These are phyloP conservation scores for Ormyrus thymus DNA, from an alignment of 2,888 invertebrate species.

Conservation along the genomic window DNA sequence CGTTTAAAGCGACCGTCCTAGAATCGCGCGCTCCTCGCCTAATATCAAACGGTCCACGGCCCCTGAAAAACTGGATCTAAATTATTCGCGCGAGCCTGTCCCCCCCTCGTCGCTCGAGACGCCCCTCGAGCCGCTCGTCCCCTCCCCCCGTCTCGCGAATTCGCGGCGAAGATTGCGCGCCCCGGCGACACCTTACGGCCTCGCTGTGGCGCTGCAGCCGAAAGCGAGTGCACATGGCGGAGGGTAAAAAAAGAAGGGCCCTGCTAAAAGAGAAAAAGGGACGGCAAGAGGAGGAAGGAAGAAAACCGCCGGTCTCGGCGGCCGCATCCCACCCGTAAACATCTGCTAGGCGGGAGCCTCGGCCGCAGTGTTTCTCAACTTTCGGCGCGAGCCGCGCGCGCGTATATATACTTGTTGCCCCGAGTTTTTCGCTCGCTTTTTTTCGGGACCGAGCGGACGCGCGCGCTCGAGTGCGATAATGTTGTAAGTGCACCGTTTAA, in stretches of 20 bases:
- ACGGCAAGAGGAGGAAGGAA: conserved; percentile 65
- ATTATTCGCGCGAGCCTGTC: no score
- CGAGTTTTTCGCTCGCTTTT: no score
- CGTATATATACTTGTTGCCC: background rate
- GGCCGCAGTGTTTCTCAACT: conserved; percentile 54
- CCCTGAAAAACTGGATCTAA: no score
- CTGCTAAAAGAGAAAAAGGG: conserved; percentile 59
- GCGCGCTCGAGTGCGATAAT: no score
- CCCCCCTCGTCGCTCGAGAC: no score
- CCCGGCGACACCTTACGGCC: conserved; percentile 49
- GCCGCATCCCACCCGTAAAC: conserved; percentile 63
- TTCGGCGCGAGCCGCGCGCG: background rate
- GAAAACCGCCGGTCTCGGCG: conserved; percentile 66
- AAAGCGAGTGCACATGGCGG: conserved; percentile 61
- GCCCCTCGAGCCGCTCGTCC: no score
- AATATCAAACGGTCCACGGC: no score
- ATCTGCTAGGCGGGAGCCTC: conserved; percentile 71
- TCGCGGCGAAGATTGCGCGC: conserved; percentile 12
- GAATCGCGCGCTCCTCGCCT: no score
- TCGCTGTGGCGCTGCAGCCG: conserved; percentile 17
- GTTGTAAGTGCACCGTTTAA: no score
- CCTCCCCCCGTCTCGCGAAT: background rate
- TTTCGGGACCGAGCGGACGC: no score
- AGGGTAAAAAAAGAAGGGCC: conserved; percentile 65
- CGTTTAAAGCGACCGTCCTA: background rate